These are phyloP conservation scores for Plectus sambesii DNA, from an alignment of 1,140 invertebrate genomes.

Conservation along the genomic window DNA sequence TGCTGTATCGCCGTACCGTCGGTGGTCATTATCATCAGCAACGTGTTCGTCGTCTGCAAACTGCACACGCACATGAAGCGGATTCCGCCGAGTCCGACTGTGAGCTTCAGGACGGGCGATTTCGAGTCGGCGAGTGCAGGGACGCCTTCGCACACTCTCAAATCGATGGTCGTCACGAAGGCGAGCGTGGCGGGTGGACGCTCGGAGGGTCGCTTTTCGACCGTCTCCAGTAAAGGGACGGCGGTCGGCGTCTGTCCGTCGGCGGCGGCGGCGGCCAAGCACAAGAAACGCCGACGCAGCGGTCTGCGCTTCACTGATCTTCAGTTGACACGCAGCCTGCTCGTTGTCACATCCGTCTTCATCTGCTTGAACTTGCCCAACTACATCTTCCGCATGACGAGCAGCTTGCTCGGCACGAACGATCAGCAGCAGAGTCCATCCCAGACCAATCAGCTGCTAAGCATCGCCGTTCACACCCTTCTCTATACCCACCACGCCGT, in stretches of 20 bases:
- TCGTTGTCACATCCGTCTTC: conserved; percentile 44
- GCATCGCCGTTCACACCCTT: conserved; percentile 41
- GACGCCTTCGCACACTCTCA: too few species aligned
- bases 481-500: conserved; percentile 44
- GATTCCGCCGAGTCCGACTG: conserved; percentile 30
- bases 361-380: conserved; percentile 43
- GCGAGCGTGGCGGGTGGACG: too few species aligned
- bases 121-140: too few species aligned
- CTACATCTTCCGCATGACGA: conserved; percentile 36
- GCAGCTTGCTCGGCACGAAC: conserved; percentile 30
- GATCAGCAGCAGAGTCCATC: conserved; percentile 8
- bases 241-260: too few species aligned
- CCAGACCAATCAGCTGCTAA: conserved; percentile 29
- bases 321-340: conserved; percentile 37
- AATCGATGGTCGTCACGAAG: too few species aligned
- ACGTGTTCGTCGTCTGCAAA: conserved; percentile 36
- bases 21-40: conserved; percentile 33
- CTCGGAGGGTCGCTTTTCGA: too few species aligned
- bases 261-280: too few species aligned
- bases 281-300: too few species aligned
- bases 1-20: conserved; percentile 37
- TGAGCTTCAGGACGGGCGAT: conserved; percentile 40
- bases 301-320: conserved; percentile 38
- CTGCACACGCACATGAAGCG: conserved; percentile 32
- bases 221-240: too few species aligned